These are phyloP conservation scores for Drosophila hawaiiensis DNA, from an alignment of 2,888 invertebrate genomes.

Conservation along the genomic window DNA sequence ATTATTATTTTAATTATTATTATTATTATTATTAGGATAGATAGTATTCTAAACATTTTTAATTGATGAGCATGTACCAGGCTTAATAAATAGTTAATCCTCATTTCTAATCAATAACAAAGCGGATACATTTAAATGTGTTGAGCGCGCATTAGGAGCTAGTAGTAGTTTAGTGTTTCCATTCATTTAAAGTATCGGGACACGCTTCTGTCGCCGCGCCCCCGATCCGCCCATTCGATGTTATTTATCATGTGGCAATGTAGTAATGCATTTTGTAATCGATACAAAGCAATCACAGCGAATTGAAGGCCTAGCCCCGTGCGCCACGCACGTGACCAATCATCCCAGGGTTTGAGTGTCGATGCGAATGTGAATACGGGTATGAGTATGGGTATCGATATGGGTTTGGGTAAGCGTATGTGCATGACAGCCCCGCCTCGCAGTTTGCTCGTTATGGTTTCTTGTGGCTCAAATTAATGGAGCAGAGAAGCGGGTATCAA, in stretches of 20 bases:
- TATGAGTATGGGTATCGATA: not conserved
- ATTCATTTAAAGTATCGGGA: constrained; percentile 41
- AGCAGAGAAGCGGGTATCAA: constrained; percentile 12
- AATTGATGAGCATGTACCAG: not conserved
- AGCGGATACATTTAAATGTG: constrained; percentile 9
- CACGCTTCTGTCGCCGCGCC: constrained; percentile 6
- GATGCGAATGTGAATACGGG: not conserved
- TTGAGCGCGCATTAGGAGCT: constrained; percentile 10
- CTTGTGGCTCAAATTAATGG: constrained; percentile 50
- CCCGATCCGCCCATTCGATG: constrained; percentile 44
- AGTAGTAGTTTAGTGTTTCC: constrained; percentile 34
- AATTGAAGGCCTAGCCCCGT: constrained; percentile 62
- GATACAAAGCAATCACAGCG: constrained; percentile 80
- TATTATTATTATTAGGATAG: too few relatives aligned
- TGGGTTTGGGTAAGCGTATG: constrained; percentile 22
- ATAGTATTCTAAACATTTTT: not conserved
- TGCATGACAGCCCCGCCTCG: constrained; percentile 30
- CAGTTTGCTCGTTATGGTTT: constrained; percentile 16
- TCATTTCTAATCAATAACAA: constrained; percentile 10
- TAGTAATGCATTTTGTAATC: constrained; percentile 82
- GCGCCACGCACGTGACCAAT: constrained; percentile 72
- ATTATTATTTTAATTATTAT: too few relatives aligned
- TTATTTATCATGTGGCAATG: constrained; percentile 81
- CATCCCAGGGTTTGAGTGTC: constrained; percentile 34
- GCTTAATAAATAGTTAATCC: constrained; percentile 1